Evolutionary conservation across 2,888 invertebrate species (phyloP).

Genomic region (Campoletis raptor): DNA sequence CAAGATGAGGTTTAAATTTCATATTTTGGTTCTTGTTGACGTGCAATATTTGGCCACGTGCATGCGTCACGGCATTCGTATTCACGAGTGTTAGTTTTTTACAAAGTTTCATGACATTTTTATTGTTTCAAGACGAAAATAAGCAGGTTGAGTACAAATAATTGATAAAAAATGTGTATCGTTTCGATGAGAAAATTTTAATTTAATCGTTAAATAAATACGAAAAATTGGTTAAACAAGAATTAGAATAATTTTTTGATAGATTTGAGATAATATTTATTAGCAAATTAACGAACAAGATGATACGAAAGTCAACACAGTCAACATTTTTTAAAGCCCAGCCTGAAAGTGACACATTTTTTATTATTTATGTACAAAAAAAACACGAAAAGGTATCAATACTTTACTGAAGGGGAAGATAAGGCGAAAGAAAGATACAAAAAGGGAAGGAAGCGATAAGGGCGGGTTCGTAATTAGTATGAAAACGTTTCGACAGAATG

Average conservation of each 20-base stretch:
- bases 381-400: too few species aligned
- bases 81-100: conserved; percentile 29
- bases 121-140: not conserved
- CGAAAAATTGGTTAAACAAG: not conserved
- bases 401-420: too few species aligned
- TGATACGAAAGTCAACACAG: not conserved
- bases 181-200: not conserved
- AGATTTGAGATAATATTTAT: not conserved
- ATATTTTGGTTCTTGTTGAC: conserved; percentile 15
- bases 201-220: too few species aligned
- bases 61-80: conserved; percentile 63
- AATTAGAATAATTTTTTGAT: not conserved
- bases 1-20: conserved; percentile 3
- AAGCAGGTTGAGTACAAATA: not conserved
- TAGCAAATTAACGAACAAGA: not conserved
- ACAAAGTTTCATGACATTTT: not conserved
- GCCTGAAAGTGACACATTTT: not conserved
- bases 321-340: not conserved
- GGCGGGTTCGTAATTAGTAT: too few species aligned
- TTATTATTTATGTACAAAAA: not conserved
- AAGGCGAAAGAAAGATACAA: too few species aligned
- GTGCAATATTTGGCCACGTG: conserved; percentile 45
- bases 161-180: not conserved
- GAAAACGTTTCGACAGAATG: too few species aligned
- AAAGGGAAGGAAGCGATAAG: too few species aligned